These are phyloP conservation scores for Sipha flava DNA, from an alignment of 1,140 invertebrate genomes.

Conservation along the genomic window DNA sequence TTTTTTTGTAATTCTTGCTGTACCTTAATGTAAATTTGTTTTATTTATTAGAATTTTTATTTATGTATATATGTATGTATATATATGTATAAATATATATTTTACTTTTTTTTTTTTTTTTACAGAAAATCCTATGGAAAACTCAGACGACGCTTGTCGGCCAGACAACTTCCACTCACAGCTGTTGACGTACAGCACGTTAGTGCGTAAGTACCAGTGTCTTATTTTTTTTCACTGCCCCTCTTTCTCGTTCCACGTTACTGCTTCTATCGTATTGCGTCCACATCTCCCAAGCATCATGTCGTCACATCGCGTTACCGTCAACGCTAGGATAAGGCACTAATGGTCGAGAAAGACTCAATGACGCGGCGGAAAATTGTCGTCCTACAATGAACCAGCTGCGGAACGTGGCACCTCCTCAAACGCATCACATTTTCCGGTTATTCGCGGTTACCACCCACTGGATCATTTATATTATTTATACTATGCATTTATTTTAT, in stretches of 20 bases:
- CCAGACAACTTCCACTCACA: conserved; percentile 42
- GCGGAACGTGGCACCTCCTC: background rate
- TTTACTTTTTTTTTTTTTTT: conserved; percentile 19
- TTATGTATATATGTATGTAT: background rate
- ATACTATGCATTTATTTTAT: background rate
- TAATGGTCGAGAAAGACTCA: background rate
- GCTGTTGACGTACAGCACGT: conserved; percentile 43
- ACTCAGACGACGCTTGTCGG: conserved; percentile 48
- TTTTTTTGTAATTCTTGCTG: background rate
- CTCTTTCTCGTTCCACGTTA: background rate
- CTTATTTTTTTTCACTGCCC: background rate
- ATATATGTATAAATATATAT: no score
- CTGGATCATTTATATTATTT: conserved; percentile 19
- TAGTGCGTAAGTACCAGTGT: conserved; percentile 44
- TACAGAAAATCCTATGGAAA: conserved; percentile 37
- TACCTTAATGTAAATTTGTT: background rate
- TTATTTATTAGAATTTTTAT: background rate
- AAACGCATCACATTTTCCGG: background rate
- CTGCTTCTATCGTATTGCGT: background rate
- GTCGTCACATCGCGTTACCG: conserved; percentile 10
- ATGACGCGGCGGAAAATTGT: background rate
- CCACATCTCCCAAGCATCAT: background rate
- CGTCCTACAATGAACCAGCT: background rate
- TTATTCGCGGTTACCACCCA: background rate
- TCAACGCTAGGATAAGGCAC: background rate